Base-by-base conservation (phyloP, 2,888 invertebrate genomes). In the Blomia tropicalis region DNA sequence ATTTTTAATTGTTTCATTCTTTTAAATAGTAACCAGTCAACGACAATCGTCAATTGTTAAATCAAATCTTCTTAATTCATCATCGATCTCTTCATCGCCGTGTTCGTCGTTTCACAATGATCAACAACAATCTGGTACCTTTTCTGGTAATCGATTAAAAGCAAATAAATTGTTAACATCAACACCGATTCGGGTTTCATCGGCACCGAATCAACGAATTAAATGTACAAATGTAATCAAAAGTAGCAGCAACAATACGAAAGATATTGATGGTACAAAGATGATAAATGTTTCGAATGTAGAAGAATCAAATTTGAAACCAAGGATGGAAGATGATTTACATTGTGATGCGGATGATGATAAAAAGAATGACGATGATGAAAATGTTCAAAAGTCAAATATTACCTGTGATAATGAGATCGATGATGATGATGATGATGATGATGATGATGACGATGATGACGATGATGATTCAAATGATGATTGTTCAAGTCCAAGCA, bases 61-160 rank as follows among this genome's bases (percentile, higher is more conserved):
- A 36, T 17, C 36, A 36, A 36, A 11, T 17, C 7, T 36, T 36
- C 36, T 17, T n/a, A 47, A 27, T 22, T 27, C 22, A n/a, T 47
- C 51, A 7, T 47, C 51, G 51, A 47, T 47, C 51, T 47, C 51
- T 11, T 47, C 51, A 27, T 47, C 51, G 51, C 51, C 51, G 22
- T 47, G 22, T n/a, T 11, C 51, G 7, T 47, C 51, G 7, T n/a
- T 47, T 11, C 51, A 47, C 51, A n/a, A 41, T 41, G 14, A 41
- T 41, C 41, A 41, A 41, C 41, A 41, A n/a, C 41, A 41, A 7
- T 7, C 11, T 47, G 7, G 7, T 19, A 27, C 27, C 51, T 11
- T 11, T n/a, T 14, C 14, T n/a, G 41, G 41, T 41, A n/a, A n/a
- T 47, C 51, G 22, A 47, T 11, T 7, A 11, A 7, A 22, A 30